These are phyloP conservation scores for Morus bassanus DNA, from an alignment of 2,797 vertebrate species.

Conservation along the genomic window DNA sequence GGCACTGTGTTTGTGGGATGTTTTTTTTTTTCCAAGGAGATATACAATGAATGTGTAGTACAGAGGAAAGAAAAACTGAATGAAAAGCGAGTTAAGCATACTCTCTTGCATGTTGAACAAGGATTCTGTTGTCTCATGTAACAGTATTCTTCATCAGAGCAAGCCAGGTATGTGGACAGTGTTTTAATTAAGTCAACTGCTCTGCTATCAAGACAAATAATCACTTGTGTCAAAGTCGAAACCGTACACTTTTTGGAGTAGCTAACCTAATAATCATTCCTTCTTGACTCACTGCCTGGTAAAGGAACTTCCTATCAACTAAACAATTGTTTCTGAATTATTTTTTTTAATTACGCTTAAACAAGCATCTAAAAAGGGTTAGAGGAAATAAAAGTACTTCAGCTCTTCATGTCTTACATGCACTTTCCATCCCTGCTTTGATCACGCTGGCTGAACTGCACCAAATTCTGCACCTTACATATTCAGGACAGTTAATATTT, in stretches of 20 bases:
- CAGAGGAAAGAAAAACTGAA: constrained; percentile 49
- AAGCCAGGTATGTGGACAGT: constrained; percentile 44
- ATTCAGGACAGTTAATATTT: not conserved
- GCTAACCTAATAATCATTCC: not conserved
- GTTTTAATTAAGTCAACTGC: constrained; percentile 71
- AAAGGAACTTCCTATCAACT: not conserved
- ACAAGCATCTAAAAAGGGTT: not conserved
- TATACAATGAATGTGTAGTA: constrained; percentile 6
- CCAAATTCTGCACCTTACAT: not conserved
- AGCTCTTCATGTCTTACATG: not conserved
- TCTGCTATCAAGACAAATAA: constrained; percentile 50
- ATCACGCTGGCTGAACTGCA: not conserved
- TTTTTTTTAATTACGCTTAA: not conserved
- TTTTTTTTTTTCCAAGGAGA: not conserved
- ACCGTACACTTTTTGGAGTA: not conserved
- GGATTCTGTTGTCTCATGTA: constrained; percentile 56
- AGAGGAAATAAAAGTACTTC: not conserved
- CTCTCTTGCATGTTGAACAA: constrained; percentile 37
- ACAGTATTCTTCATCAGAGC: constrained; percentile 37
- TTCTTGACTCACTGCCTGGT: not conserved
- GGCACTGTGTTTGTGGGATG: not conserved
- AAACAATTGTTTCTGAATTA: not conserved
- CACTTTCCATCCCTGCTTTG: not conserved
- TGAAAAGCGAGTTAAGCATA: constrained; percentile 27
- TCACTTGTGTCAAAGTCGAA: constrained; percentile 42